These are phyloP conservation scores for Lutjanus argentimaculatus DNA, from an alignment of 2,797 vertebrate genomes.

Conservation along the genomic window DNA sequence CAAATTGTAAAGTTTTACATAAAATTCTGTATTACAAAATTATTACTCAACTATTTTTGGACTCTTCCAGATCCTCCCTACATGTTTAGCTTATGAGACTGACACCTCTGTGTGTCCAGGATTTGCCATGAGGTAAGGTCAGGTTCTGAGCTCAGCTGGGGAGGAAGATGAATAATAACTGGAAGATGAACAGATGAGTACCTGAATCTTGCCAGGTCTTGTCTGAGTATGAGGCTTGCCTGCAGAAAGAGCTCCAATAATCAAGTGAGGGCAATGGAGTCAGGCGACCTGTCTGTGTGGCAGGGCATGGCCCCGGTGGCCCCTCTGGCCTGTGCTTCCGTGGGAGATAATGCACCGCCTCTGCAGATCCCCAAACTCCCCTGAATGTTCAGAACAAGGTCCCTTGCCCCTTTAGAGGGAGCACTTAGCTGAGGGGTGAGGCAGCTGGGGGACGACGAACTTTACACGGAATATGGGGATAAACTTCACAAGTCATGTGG, in stretches of 20 bases:
- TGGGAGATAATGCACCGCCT: conserved; percentile 86
- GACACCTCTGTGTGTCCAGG: conserved; percentile 36
- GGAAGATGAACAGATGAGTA: conserved; percentile 74
- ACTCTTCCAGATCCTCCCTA: conserved; percentile 6
- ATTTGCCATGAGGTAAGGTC: conserved; percentile 58
- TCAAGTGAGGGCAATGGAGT: conserved; percentile 84
- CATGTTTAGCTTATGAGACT: conserved; percentile 48
- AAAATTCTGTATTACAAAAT: conserved; percentile 1
- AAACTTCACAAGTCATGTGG: conserved; percentile 36
- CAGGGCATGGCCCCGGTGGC: conserved; percentile 77
- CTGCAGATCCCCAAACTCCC: conserved; percentile 78
- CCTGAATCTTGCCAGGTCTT: conserved; percentile 61
- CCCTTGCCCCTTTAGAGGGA: conserved; percentile 36
- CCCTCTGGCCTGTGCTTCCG: conserved; percentile 69
- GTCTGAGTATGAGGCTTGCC: conserved; percentile 61
- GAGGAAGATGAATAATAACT: conserved; percentile 77
- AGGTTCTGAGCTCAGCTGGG: conserved; percentile 79
- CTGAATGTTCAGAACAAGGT: conserved; percentile 61
- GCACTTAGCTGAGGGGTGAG: conserved; percentile 41
- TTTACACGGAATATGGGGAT: conserved; percentile 44
- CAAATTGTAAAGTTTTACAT: conserved; percentile 8
- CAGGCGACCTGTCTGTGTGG: conserved; percentile 84
- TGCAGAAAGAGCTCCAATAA: conserved; percentile 74
- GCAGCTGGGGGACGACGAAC: conserved; percentile 36
- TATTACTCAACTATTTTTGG: conserved; percentile 19